A percentile compares a stretch with the other conserved stretches of the same genome.
These are phyloP conservation scores for Ameiurus melas DNA, from an alignment of 2,113 vertebrate genomes.

Conservation along the genomic window DNA sequence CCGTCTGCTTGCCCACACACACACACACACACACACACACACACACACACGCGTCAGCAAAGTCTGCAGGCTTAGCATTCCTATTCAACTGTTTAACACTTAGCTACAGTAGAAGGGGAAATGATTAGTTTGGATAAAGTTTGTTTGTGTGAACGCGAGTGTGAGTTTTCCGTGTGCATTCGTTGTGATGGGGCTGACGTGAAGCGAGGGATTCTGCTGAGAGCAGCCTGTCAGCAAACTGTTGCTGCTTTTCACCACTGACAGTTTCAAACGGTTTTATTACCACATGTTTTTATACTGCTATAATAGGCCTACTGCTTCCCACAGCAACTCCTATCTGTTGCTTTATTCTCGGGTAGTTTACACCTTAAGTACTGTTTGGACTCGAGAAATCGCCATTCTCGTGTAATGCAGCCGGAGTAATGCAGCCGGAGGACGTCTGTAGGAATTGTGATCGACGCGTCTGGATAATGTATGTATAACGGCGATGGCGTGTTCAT, in stretches of 20 bases:
- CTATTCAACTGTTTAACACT: not conserved
- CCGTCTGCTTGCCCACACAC: not conserved
- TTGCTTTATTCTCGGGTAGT: not conserved
- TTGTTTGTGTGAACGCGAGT: not conserved
- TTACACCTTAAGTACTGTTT: not conserved
- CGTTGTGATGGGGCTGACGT: not conserved
- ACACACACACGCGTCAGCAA: not conserved
- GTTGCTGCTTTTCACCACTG: not conserved
- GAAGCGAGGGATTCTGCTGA: constrained; percentile 23
- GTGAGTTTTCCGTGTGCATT: not conserved
- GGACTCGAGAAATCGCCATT: too few species aligned
- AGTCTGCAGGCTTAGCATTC: not conserved
- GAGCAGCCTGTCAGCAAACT: constrained; percentile 24
- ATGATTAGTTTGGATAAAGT: not conserved
- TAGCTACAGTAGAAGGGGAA: not conserved
- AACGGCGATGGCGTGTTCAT: not conserved
- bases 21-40: not conserved
- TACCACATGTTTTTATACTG: not conserved
- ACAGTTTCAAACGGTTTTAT: constrained; percentile 6
- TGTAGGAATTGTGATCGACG: not conserved
- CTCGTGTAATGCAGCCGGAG: not conserved
- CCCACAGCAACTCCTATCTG: not conserved
- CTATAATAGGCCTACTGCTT: not conserved
- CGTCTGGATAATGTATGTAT: not conserved
- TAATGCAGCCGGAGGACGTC: not conserved